Evolutionary conservation across 2,797 vertebrate genomes (phyloP).

Genomic region (Microctenopoma lineatum): DNA sequence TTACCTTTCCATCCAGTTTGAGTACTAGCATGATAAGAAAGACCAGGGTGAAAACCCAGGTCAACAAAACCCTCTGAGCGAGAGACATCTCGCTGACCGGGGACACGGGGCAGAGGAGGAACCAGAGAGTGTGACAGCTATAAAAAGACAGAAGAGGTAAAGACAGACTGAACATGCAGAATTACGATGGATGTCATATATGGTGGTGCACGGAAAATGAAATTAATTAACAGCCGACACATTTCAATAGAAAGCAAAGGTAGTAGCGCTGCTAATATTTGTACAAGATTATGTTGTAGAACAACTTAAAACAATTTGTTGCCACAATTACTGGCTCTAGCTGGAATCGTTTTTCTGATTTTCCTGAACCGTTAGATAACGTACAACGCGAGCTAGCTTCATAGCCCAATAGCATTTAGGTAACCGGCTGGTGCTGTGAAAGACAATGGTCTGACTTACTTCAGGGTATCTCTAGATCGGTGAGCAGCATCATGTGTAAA

Average conservation of each 20-base stretch:
- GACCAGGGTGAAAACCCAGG: constrained; percentile 94
- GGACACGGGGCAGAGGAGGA: constrained; percentile 26
- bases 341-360: not conserved
- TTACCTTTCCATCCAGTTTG: constrained; percentile 92
- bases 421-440: constrained; percentile 3
- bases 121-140: constrained; percentile 3
- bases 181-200: too few relatives aligned
- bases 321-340: not conserved
- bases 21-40: constrained; percentile 96
- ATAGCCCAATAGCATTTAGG: constrained; percentile 24
- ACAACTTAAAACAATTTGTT: not conserved
- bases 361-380: constrained; percentile 1
- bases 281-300: not conserved
- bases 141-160: not conserved
- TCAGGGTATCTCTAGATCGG: constrained; percentile 16
- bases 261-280: not conserved
- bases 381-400: constrained; percentile 49
- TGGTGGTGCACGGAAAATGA: not conserved
- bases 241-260: not conserved
- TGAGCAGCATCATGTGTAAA: not conserved
- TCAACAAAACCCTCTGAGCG: constrained; percentile 95
- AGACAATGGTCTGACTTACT: constrained; percentile 30
- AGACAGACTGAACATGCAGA: not conserved
- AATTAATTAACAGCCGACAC: not conserved
- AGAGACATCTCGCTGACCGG: constrained; percentile 92